Base-by-base conservation (phyloP, 1,140 invertebrate genomes). In the Drosophila lini region DNA sequence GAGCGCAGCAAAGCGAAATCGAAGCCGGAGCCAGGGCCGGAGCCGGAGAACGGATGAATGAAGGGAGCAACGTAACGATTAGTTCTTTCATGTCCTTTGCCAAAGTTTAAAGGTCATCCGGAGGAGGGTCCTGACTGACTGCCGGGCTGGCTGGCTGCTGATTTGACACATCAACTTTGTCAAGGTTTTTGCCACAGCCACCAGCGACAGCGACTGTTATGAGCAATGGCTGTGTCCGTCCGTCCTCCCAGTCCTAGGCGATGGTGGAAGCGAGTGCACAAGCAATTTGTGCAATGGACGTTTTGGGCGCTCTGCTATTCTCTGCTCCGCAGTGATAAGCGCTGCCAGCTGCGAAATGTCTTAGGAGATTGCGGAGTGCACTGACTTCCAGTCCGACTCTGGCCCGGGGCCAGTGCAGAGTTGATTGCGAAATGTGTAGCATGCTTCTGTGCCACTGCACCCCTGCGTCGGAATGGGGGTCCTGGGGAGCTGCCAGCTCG, bases 41-140 rank as follows among this genome's bases (percentile, higher is more conserved):
- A 28, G 77, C 69, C 78, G 74, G 52, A 56, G 77, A 80, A 79
- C 55, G 59, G 48, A 79, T 74, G 78, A 80, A 90, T 85, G 73
- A 86, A 90, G 81, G 79, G 89, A 81, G 89, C 83, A 91, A 91
- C 78, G 89, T 89, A 89, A 91, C 89, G 89, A 91, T 91, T 91
- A 91, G 89, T 91, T 79, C 89, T 84, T 91, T 91, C 89, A 91
- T 91, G 89, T 91, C 89, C 89, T 91, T 89, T 89, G 74, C 59
- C 84, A 89, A 85, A 91, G 89, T 91, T 91, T 91, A 91, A 91
- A 91, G 89, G 89, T 91, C 89, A 91, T 80, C 74, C 74, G 70
- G 68, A 74, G 48, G 73, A 70, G 44, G 45, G 47, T 58, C 70
- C 76, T 68, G 32, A 10, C 32, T 41, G 34, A 16, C 50, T 31